These are phyloP conservation scores for Drosophila atroscutellata DNA, from an alignment of 2,888 invertebrate species.

Conservation along the genomic window DNA sequence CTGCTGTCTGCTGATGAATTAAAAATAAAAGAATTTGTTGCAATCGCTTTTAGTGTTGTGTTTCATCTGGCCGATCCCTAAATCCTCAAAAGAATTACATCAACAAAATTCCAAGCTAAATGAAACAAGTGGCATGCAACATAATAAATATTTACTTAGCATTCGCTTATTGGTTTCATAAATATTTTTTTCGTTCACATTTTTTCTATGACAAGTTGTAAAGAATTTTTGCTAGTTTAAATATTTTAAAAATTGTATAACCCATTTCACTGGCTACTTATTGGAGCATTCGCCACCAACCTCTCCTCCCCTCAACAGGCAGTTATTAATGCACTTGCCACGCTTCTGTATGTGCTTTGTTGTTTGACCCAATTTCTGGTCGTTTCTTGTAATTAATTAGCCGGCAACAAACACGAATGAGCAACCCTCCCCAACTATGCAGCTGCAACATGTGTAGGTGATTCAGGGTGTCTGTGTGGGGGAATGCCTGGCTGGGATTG, in stretches of 20 bases:
- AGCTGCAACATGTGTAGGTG: constrained; percentile 24
- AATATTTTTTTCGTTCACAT: background rate
- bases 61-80: constrained; percentile 28
- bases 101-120: constrained; percentile 18
- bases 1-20: constrained; percentile 17
- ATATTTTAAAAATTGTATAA: constrained; percentile 7
- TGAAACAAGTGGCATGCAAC: constrained; percentile 58
- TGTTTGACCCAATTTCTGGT: constrained; percentile 68
- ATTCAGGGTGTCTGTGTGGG: background rate
- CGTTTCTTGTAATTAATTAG: constrained; percentile 71
- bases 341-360: constrained; percentile 15
- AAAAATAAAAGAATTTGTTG: constrained; percentile 36
- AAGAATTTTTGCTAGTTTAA: constrained; percentile 23
- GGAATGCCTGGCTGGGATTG: constrained; percentile 43
- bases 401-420: constrained; percentile 48
- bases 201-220: constrained; percentile 27
- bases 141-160: background rate
- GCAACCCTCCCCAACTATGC: constrained; percentile 31
- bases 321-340: constrained; percentile 63
- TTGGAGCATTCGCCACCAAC: background rate
- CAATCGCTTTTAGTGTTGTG: constrained; percentile 35
- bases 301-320: background rate
- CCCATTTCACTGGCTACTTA: constrained; percentile 4
- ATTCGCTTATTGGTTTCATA: constrained; percentile 16
- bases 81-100: constrained; percentile 20